Evolutionary conservation across 2,888 invertebrate genomes (phyloP).

Genomic region (Pardosa pseudoannulata): DNA sequence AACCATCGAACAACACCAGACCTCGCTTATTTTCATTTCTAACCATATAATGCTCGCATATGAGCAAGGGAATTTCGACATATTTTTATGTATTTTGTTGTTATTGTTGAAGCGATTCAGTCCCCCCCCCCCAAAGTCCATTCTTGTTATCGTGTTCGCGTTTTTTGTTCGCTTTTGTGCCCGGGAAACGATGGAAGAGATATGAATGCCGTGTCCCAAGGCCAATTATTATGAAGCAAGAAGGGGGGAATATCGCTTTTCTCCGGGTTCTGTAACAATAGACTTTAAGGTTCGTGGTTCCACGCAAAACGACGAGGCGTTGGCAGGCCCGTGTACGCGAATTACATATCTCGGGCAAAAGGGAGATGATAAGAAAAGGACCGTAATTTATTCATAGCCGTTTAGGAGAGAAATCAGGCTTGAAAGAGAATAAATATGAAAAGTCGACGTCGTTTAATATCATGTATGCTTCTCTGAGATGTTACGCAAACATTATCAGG

Average conservation of each 20-base stretch:
- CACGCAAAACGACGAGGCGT: conserved; percentile 18
- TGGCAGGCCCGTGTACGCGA: conserved; percentile 4
- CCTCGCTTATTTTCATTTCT: conserved; percentile 51
- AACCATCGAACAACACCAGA: conserved; percentile 28
- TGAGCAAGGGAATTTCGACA: conserved; percentile 66
- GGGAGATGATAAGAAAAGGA: not conserved
- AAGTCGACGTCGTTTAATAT: not conserved
- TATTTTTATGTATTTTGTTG: conserved; percentile 52
- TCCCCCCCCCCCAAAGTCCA: conserved; percentile 3
- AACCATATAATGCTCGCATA: conserved; percentile 61
- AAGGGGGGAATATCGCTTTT: conserved; percentile 8
- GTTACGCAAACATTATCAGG: not conserved
- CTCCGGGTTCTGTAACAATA: not conserved
- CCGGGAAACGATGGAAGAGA: conserved; percentile 46
- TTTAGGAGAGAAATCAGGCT: conserved; percentile 6
- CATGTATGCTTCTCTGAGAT: not conserved
- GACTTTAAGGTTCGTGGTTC: not conserved
- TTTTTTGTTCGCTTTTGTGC: conserved; percentile 5
- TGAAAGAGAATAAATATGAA: not conserved
- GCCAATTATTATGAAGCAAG: conserved; percentile 64
- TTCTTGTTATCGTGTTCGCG: conserved; percentile 54
- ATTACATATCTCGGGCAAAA: not conserved
- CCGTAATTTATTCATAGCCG: not conserved
- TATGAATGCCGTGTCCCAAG: conserved; percentile 61
- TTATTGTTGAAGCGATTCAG: conserved; percentile 42